Percentiles rank a stretch among this genome's conserved stretches.
These are phyloP conservation scores for Gobius niger DNA, from an alignment of 2,113 vertebrate genomes.

Conservation along the genomic window DNA sequence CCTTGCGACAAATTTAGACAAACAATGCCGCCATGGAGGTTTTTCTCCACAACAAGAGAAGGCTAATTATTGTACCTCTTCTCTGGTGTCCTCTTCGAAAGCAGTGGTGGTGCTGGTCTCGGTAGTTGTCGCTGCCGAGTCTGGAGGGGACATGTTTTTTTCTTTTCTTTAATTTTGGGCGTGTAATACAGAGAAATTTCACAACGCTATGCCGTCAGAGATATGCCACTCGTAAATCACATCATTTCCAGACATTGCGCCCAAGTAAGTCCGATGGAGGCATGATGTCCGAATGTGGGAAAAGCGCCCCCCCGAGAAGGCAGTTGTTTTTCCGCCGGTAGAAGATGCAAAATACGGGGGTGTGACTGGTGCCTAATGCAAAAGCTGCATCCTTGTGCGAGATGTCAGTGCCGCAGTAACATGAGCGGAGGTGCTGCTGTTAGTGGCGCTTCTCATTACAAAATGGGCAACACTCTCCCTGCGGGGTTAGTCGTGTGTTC, in stretches of 20 bases:
- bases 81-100: conserved; percentile 73
- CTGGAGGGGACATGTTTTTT: conserved; percentile 73
- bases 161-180: conserved; percentile 39
- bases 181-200: conserved; percentile 53
- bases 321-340: conserved; percentile 1
- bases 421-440: conserved; percentile 22
- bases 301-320: not conserved
- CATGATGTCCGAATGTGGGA: conserved; percentile 6
- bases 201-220: conserved; percentile 1
- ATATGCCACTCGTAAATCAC: not conserved
- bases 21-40: not conserved
- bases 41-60: not conserved
- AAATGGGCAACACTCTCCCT: conserved; percentile 13
- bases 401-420: conserved; percentile 56
- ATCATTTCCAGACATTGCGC: not conserved
- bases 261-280: conserved; percentile 2
- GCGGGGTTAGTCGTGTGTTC: not conserved
- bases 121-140: conserved; percentile 73
- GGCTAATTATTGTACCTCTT: conserved; percentile 65
- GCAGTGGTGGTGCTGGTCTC: conserved; percentile 73
- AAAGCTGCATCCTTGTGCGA: conserved; percentile 8
- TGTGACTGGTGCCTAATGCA: not conserved
- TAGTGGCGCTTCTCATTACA: conserved; percentile 16
- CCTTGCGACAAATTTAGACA: conserved; percentile 20
- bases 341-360: not conserved